Evolutionary conservation across 2,113 vertebrate species (phyloP).

Genomic region (Suncus etruscus): DNA sequence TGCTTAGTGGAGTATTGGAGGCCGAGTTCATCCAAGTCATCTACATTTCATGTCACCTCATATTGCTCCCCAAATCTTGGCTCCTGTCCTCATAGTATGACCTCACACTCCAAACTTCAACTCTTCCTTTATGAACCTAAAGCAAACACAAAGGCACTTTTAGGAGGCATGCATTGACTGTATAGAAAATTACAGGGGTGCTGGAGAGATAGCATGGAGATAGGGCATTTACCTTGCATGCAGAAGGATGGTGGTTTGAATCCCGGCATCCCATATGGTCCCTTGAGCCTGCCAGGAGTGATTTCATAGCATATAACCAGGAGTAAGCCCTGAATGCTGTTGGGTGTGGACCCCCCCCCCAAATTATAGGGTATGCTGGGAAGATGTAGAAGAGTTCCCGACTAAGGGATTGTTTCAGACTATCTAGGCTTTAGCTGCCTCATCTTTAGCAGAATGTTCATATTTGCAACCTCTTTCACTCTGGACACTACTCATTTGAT

Average conservation of each 20-base stretch:
- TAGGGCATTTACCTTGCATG: no score
- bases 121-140: conserved; percentile 12
- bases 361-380: no score
- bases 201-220: no score
- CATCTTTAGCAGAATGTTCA: background rate
- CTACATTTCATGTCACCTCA: background rate
- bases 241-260: no score
- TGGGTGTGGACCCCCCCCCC: no score
- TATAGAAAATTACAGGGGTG: background rate
- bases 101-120: background rate
- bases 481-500: background rate
- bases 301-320: no score
- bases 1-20: background rate
- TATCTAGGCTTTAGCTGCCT: background rate
- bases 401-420: background rate
- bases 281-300: no score
- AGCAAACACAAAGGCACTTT: background rate
- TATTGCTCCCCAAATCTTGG: background rate
- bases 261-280: no score
- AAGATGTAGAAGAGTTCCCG: background rate
- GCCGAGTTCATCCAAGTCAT: background rate
- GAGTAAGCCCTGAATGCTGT: no score
- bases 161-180: background rate
- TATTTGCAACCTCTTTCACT: background rate
- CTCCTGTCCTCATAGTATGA: background rate